Evolutionary conservation across 2,888 invertebrate genomes (phyloP).

Genomic region (Drosophila testacea): DNA sequence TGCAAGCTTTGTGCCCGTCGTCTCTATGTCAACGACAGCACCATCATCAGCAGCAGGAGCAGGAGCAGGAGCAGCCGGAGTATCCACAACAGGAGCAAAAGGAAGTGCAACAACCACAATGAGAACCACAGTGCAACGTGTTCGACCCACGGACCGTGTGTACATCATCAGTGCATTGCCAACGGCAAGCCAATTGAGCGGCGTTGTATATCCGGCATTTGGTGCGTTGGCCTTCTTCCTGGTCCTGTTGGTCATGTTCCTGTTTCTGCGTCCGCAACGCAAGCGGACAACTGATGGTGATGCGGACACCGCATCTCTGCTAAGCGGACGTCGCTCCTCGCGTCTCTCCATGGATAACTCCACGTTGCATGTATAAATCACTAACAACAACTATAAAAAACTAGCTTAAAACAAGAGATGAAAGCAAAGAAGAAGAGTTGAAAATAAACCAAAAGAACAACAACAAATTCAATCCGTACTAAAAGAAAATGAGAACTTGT

Average conservation of each 20-base stretch:
- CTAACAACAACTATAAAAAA: background rate
- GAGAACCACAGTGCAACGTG: constrained; percentile 3
- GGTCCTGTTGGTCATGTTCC: constrained; percentile 71
- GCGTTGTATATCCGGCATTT: constrained; percentile 72
- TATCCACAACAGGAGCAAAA: constrained; percentile 1
- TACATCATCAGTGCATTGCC: constrained; percentile 71
- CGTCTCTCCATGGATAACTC: constrained; percentile 58
- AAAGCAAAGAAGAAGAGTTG: constrained; percentile 2
- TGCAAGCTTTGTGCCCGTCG: constrained; percentile 27
- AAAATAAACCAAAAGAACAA: constrained; percentile 11
- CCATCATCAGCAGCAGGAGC: constrained; percentile 3
- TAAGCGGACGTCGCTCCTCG: constrained; percentile 57
- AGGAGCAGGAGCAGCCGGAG: constrained; percentile 6
- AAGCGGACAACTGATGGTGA: constrained; percentile 58
- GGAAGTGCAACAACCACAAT: too few species aligned
- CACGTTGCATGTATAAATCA: constrained; percentile 65
- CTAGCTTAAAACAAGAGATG: background rate
- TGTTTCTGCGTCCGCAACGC: constrained; percentile 71
- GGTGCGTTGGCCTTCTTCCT: constrained; percentile 70
- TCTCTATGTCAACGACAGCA: constrained; percentile 18
- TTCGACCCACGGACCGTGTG: constrained; percentile 64
- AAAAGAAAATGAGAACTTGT: constrained; percentile 59
- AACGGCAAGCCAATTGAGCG: constrained; percentile 66
- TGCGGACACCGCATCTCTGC: constrained; percentile 66
- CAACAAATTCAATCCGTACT: constrained; percentile 17